Percentiles rank a stretch among this genome's conserved stretches.
Conservation (phyloP, 1,140 invertebrate genomes). For the Tachypleus tridentatus region DNA sequence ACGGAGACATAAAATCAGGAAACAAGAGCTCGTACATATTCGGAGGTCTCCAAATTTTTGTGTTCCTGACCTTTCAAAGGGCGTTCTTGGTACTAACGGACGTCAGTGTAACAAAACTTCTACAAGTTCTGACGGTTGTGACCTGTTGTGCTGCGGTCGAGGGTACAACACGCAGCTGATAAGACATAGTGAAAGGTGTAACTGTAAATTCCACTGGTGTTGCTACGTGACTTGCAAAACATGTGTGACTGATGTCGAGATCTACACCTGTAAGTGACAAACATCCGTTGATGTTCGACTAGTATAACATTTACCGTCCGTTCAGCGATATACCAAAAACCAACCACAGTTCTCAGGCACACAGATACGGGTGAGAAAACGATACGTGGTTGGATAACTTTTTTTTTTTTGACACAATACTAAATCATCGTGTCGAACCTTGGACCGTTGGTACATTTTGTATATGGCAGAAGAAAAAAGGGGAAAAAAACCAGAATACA, state of each 20-base stretch:
- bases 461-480: too few species aligned
- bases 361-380: too few species aligned
- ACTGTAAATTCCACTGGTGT: constrained; percentile 52
- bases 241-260: constrained; percentile 42
- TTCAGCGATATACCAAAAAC: too few species aligned
- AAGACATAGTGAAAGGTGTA: constrained; percentile 35
- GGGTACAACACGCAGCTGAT: constrained; percentile 47
- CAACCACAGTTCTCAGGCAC: too few species aligned
- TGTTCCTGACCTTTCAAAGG: constrained; percentile 40
- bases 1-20: constrained; percentile 16
- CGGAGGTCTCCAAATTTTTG: constrained; percentile 53
- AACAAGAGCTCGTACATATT: constrained; percentile 44
- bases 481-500: too few species aligned
- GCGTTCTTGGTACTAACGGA: constrained; percentile 47
- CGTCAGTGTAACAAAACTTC: constrained; percentile 50
- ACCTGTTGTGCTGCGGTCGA: constrained; percentile 49
- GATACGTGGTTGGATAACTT: too few species aligned
- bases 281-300: too few species aligned
- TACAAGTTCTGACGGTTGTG: constrained; percentile 49
- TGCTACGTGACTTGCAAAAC: constrained; percentile 49
- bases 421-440: too few species aligned
- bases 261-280: constrained; percentile 44
- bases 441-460: too few species aligned
- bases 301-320: too few species aligned
- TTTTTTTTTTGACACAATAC: too few species aligned